These are phyloP conservation scores for Eulacestoma nigropectus DNA, from an alignment of 2,113 vertebrate species.

Conservation along the genomic window DNA sequence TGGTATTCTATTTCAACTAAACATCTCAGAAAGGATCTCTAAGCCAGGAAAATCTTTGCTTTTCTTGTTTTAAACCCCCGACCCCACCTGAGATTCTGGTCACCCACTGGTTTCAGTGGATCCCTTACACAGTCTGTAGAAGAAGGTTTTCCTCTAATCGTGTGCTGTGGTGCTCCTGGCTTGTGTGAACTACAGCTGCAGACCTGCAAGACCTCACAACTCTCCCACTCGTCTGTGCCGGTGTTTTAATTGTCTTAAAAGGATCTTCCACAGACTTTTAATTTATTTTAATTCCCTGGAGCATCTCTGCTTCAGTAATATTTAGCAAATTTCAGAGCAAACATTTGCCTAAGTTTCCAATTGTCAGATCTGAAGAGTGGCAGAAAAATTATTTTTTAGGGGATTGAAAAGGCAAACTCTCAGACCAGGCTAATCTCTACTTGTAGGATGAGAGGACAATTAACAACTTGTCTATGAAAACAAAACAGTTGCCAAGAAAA, in stretches of 20 bases:
- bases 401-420: neutral
- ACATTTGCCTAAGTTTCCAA: neutral
- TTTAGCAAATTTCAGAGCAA: neutral
- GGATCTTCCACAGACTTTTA: neutral
- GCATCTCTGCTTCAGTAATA: neutral
- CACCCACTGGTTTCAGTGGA: neutral
- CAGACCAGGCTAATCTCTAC: neutral
- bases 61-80: neutral
- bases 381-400: neutral
- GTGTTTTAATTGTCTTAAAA: neutral
- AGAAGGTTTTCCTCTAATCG: neutral
- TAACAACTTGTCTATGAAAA: slow-evolving; percentile 14
- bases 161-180: neutral
- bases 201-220: neutral
- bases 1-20: neutral
- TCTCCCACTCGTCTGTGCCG: neutral
- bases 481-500: neutral
- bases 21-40: neutral
- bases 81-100: neutral
- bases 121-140: neutral
- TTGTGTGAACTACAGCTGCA: neutral
- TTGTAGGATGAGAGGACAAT: neutral
- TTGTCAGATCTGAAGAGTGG: neutral
- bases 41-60: neutral
- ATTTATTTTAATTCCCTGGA: neutral